Base-by-base conservation (phyloP, 2,888 invertebrate genomes). In the Punctoribates punctum region DNA sequence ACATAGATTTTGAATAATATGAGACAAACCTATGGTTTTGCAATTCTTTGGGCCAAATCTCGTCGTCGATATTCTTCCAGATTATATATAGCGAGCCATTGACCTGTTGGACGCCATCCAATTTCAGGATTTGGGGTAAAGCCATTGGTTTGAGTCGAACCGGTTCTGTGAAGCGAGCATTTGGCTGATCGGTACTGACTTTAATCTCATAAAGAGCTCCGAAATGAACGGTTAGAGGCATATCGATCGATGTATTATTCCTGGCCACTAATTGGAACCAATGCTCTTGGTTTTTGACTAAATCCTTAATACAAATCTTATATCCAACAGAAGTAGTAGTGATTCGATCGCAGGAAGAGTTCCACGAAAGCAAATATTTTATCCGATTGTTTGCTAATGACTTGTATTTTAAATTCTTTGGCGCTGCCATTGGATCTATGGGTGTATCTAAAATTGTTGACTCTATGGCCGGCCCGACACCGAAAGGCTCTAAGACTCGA, bases 351-450 rank as follows among this genome's bases (percentile, higher is more conserved):
- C 93, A 93, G 75, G 89, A 90, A 0, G 91, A 88, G 60, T 87
- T 86, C 92, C 93, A 93, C 20, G 86, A 84, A 0, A 93, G 87
- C 29, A 85, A 84, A 84, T 92, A 87, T 81, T 20, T 83, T 81
- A 73, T 84, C 82, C 76, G 76, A 72, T 79, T 75, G n/a, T 74
- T 65, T 1, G 65, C 15, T 5, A 72, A 57, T 17, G n/a, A 80
- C 2, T 79, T 82, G 8, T 89, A 89, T 20, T 83, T 84, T 1
- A 93, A 82, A 78, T 88, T 86, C 82, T 89, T 90, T 0, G 93
- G 90, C 0, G 92, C 88, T 34, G 91, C 90, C 78, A 87, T 86
- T 51, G 80, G 80, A 81, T 90, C 88, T 80, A 88, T 88, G 76
- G 87, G 85, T 0, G 91, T 92, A 0, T 88, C 86, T 46, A 84